Evolutionary conservation across 2,888 invertebrate species (phyloP), one percentile per base, ranked within the genome.

Genomic region (Caenorhabditis zanzibari): DNA sequence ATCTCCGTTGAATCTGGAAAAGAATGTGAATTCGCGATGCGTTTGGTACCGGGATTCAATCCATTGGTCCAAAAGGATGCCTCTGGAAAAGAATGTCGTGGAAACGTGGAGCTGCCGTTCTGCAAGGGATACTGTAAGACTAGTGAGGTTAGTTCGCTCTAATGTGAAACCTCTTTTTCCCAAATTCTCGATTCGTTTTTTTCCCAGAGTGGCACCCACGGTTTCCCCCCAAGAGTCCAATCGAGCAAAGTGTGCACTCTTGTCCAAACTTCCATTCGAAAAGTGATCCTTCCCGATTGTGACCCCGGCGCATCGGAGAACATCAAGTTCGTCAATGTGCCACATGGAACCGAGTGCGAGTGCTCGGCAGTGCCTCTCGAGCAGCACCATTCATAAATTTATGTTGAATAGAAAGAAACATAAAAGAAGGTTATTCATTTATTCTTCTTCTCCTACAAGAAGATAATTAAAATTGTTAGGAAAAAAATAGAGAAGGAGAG

Each of bases 71-170:
- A 84, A 44, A 22, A 35, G 19, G 82, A 83, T 52, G 16, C 63
- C 3, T 52, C 71, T 16, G 85, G 85, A 32, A 74, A 76, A 64
- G 72, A 73, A 19, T 87, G 86, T 59, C 76, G 82, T n/a, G 86
- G 86, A 59, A 81, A 73, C 16, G 82, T 87, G 24, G 74, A 77
- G 28, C 68, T 87, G 19, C 86, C 86, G n/a, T 77, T 87, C 10
- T 87, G 86, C 66, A 76, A 74, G 47, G 86, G 86, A n/a, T 87
- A 75, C 82, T 87, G 86, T 59, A 87, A 85, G 75, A 85, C 86
- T 22, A 85, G 85, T 44, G 86, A 87, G 81, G 86, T 86, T 26
- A 7, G 26, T n/a, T 38, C 24, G 35, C 56, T 56, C 5, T 69
- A n/a, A 47, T 47, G 16, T 2, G 47, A n/a, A 47, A 38, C n/a